phyloP scores from a whole-genome alignment of 2,797 vertebrate genomes.

The Mastacembelus armatus region DNA sequence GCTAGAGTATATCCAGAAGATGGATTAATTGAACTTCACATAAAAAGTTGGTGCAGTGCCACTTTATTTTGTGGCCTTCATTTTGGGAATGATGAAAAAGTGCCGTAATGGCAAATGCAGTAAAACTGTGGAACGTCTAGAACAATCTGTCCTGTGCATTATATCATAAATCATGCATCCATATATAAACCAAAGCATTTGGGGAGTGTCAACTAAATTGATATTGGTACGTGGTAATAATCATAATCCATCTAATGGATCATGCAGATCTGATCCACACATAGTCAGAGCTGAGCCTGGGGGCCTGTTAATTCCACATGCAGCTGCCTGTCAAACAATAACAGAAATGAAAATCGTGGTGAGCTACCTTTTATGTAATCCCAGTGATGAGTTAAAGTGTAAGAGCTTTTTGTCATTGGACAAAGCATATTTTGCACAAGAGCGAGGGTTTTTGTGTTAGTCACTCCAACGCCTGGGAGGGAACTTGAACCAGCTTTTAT shows the following conservation, averaged over 20 bases:
- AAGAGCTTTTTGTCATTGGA: slow-evolving; percentile 58
- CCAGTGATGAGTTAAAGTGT: slow-evolving; percentile 60
- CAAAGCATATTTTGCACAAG: slow-evolving; percentile 43
- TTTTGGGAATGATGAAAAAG: neutral
- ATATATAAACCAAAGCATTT: slow-evolving; percentile 26
- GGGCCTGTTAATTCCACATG: slow-evolving; percentile 57
- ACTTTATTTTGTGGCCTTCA: neutral
- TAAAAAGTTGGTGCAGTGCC: neutral
- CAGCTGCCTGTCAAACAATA: slow-evolving; percentile 74
- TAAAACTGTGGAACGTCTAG: neutral
- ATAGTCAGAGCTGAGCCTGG: slow-evolving; percentile 45
- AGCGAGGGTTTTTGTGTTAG: slow-evolving; percentile 23
- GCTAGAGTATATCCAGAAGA: too few species aligned
- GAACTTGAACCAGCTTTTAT: slow-evolving; percentile 36
- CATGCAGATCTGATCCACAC: slow-evolving; percentile 72
- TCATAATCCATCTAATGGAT: slow-evolving; percentile 80
- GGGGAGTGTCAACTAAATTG: slow-evolving; percentile 40
- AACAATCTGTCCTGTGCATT: neutral
- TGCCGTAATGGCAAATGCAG: too few species aligned
- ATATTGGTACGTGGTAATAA: slow-evolving; percentile 58
- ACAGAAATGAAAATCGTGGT: slow-evolving; percentile 73
- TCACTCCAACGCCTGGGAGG: slow-evolving; percentile 22
- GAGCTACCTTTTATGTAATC: slow-evolving; percentile 74
- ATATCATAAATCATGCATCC: slow-evolving; percentile 14
- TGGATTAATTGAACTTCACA: neutral